Base-by-base conservation (phyloP, 1,140 invertebrate species). In the Carposina sasakii region DNA sequence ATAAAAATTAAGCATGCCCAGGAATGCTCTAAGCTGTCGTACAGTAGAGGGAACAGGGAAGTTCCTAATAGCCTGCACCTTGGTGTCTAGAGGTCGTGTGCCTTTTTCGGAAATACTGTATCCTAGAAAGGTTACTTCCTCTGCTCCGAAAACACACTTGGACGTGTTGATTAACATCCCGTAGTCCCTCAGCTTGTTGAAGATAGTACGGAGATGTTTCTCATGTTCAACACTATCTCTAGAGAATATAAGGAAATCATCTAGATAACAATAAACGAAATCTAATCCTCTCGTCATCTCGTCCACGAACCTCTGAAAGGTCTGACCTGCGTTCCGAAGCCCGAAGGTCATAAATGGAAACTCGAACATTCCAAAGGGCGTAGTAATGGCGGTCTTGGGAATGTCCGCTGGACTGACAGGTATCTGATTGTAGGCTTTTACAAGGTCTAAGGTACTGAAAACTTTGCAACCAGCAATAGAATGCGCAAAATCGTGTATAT, bases 261-360 rank as follows among this genome's bases (percentile, higher is more conserved):
- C 71, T 2, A 78, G 58, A 33, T 72, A 78, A 20, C 33, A 16
- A 23, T 54, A 81, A 40, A 13, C 6, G 3, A 30, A 31, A n/a
- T 56, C 52, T 1, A 75, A 37, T 8, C 48, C 62, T 17, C 46
- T 22, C 5, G 85, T 51, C 1, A 87, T 62, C 19, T 74, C 26
- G 53, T 86, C 69, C 48, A 89, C 87, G 16, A 85, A 71, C 3
- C 87, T 47, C 56, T 88, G 82, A 45, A 88, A 89, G 1, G 69
- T 72, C 51, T 78, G 67, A 0, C 63, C 63, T 9, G 69, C 66
- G 39, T 79, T 76, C 5, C 52, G 15, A 6, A 81, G 46, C 4
- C 71, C 64, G 46, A 76, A 71, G 45, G 59, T 6, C 24, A 26
- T 26, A 12, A 6, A 12, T 6, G 24, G 24, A 26, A 26, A 26